Evolutionary conservation across 2,888 invertebrate species (phyloP).

Genomic region (Danaus chrysippus): DNA sequence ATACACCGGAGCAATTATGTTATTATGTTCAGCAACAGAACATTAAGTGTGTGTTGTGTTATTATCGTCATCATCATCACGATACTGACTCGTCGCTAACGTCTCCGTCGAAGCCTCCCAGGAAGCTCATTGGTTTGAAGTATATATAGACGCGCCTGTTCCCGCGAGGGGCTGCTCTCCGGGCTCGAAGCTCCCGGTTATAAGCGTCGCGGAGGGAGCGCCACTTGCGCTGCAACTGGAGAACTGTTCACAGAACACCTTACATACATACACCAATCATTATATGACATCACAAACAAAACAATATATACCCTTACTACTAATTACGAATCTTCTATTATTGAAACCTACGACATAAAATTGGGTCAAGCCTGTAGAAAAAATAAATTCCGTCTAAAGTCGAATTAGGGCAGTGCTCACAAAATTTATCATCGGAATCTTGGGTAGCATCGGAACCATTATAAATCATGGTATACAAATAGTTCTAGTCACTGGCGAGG

Average conservation of each 20-base stretch:
- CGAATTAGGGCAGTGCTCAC: no score
- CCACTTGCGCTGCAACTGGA: constrained; percentile 70
- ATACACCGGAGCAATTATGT: neutral
- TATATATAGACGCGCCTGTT: constrained; percentile 61
- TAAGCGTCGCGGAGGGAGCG: constrained; percentile 68
- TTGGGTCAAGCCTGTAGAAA: neutral
- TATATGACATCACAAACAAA: neutral
- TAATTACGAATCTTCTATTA: neutral
- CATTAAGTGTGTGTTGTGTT: neutral
- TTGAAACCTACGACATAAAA: neutral
- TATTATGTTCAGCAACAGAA: neutral
- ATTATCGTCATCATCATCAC: neutral
- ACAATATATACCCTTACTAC: neutral
- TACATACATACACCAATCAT: neutral
- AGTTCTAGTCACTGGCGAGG: constrained; percentile 2
- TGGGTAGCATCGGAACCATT: no score
- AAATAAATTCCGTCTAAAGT: no score
- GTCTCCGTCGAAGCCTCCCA: constrained; percentile 61
- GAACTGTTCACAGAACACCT: constrained; percentile 42
- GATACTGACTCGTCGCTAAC: constrained; percentile 57
- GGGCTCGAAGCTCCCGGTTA: constrained; percentile 60
- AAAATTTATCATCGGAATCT: no score
- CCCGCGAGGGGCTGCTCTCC: constrained; percentile 46
- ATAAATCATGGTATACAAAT: no score
- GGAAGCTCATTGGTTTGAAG: constrained; percentile 65